Evolutionary conservation across 2,888 invertebrate species (phyloP).

Genomic region (Hermaeophaga mercurialis): DNA sequence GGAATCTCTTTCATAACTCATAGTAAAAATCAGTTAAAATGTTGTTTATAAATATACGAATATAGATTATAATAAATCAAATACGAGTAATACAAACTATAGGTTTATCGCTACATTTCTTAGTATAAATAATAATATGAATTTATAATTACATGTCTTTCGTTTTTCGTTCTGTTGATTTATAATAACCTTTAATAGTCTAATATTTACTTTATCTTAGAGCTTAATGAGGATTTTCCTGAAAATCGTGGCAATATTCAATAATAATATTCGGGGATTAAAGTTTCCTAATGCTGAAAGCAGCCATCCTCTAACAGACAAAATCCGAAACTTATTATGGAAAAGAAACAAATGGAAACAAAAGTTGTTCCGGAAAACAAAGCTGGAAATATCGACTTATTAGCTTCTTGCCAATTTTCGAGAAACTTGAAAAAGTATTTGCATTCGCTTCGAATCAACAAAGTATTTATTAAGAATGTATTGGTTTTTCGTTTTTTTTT

Average conservation of each 20-base stretch:
- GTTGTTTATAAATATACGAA: no score
- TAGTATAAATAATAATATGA: no score
- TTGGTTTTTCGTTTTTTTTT: slow-evolving; percentile 2
- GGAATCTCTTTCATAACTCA: no score
- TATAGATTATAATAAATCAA: no score
- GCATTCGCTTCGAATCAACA: slow-evolving; percentile 7
- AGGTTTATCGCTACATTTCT: no score
- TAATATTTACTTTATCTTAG: no score
- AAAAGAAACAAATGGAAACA: slow-evolving; percentile 19
- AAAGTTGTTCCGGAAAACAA: slow-evolving; percentile 15
- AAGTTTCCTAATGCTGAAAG: neutral
- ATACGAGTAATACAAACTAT: no score
- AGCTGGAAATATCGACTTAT: slow-evolving; percentile 19
- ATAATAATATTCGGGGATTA: slow-evolving; percentile 1
- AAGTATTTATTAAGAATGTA: slow-evolving; percentile 7
- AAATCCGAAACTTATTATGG: slow-evolving; percentile 17
- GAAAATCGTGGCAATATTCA: neutral
- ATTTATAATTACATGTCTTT: no score
- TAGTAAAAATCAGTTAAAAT: no score
- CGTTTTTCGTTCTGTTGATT: no score
- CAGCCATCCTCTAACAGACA: slow-evolving; percentile 1
- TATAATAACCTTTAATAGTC: no score
- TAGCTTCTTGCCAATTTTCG: slow-evolving; percentile 17
- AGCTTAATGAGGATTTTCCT: no score
- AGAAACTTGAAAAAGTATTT: slow-evolving; percentile 12